Evolutionary conservation across 2,888 invertebrate species (phyloP), one percentile per base, ranked within the genome.

Genomic region (Punctoribates punctum): DNA sequence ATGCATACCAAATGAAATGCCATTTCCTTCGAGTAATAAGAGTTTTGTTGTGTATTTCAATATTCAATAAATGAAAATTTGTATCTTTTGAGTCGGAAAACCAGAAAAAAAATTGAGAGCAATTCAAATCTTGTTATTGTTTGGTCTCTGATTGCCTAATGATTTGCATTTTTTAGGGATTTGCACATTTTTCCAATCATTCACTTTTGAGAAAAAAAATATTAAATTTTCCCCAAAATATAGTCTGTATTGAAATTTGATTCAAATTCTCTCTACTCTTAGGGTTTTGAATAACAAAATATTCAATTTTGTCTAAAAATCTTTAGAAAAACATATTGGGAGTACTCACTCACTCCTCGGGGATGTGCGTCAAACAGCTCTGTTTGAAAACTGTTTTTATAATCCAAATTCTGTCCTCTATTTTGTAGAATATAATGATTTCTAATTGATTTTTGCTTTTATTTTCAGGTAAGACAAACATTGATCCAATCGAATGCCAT

Each of bases 211-310:
- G 54, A 54, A 54, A 20, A n/a, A 20, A 8, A n/a, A 54, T 54
- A 48, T 48, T 15, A 17, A 48, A 48, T 11, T 48, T 17, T 15
- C 2, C 11, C 17, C 4, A 48, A 48, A 48, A 48, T 48, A 48
- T 23, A 57, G 11, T 9, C 9, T 9, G 2, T 23, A 20, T 23
- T 20, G 25, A 57, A 57, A 57, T 57, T 57, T 13, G 25, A 57
- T 57, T 20, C 17, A 48, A 57, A 57, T 57, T 57, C 23, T 57
- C 25, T 11, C 13, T 27, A 34, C 34, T 34, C 34, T 34, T 34
- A 34, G 8, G n/a, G 6, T 62, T 62, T 62, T 62, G 62, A 62
- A 62, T 62, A 62, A 62, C 62, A 62, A 62, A 29, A 57, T 57
- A 57, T 57, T 25, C 57, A 57, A 57, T 57, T 57, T 57, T 57